Conservation (phyloP, 2,888 invertebrate genomes). For the Noctua comes region DNA sequence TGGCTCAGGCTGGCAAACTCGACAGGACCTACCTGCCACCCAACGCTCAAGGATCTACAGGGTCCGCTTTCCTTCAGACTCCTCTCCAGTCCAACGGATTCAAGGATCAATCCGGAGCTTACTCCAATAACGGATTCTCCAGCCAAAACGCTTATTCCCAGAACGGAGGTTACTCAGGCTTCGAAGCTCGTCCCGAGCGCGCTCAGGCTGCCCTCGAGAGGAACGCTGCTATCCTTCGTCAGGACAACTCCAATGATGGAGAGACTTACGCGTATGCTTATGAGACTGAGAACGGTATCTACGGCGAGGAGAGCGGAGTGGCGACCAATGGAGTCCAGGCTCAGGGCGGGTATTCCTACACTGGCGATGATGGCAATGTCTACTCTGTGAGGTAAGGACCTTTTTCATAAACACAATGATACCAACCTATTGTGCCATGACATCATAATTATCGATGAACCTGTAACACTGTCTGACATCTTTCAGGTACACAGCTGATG, state of each 20-base stretch:
- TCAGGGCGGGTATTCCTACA: conserved; percentile 86
- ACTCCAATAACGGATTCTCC: conserved; percentile 43
- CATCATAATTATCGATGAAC: no score
- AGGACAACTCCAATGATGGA: conserved; percentile 82
- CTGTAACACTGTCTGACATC: neutral
- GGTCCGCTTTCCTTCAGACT: conserved; percentile 55
- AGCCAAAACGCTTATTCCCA: conserved; percentile 19
- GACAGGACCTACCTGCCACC: conserved; percentile 85
- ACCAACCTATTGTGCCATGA: no score
- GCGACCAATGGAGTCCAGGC: conserved; percentile 85
- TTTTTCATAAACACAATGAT: fast-evolving
- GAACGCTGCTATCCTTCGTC: conserved; percentile 84
- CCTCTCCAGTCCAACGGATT: conserved; percentile 57
- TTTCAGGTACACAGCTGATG: conserved; percentile 84
- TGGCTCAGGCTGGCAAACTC: conserved; percentile 80
- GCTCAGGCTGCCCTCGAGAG: conserved; percentile 83
- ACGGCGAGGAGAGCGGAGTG: conserved; percentile 84
- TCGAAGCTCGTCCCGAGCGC: conserved; percentile 75
- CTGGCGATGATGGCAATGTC: conserved; percentile 85
- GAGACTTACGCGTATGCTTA: conserved; percentile 83
- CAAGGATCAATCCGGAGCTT: conserved; percentile 55
- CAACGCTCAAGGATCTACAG: conserved; percentile 65
- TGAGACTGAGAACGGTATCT: conserved; percentile 86
- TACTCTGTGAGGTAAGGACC: conserved; percentile 81
- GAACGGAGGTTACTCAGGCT: conserved; percentile 47